These are phyloP conservation scores for Bibio marci DNA, from an alignment of 2,888 invertebrate species.

Conservation along the genomic window DNA sequence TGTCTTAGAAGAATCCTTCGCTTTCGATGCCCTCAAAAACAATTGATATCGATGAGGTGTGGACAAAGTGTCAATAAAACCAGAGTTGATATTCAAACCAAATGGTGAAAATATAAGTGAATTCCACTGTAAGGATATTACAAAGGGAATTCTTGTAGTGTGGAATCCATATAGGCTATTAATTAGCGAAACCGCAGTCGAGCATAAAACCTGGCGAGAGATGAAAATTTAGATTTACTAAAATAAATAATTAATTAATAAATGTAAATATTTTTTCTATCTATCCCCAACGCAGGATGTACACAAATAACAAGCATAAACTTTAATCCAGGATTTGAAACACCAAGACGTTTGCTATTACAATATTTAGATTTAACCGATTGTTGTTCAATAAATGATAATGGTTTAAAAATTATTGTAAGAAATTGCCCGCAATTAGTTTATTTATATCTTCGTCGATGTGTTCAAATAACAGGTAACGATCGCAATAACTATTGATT, in stretches of 20 bases:
- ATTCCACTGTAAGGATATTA: no score
- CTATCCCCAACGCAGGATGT: slow-evolving; percentile 1
- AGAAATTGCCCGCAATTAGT: slow-evolving; percentile 75
- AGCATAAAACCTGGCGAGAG: background rate
- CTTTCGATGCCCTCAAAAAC: no score
- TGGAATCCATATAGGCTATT: no score
- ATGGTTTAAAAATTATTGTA: slow-evolving; percentile 65
- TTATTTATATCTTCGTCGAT: slow-evolving; percentile 74
- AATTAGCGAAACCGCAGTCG: background rate
- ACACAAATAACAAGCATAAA: slow-evolving; percentile 58
- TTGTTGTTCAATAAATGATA: slow-evolving; percentile 69
- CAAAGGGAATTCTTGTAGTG: no score
- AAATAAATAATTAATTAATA: no score
- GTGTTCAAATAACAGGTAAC: slow-evolving; percentile 68
- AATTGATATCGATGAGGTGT: no score
- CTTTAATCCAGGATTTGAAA: slow-evolving; percentile 45
- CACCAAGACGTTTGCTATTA: slow-evolving; percentile 49
- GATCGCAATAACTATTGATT: background rate
- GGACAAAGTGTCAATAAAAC: no score
- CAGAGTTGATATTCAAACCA: no score
- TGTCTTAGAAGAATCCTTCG: no score
- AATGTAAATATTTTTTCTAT: no score
- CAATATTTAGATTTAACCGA: slow-evolving; percentile 85
- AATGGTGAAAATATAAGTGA: no score
- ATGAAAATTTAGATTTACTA: background rate